Percentiles rank a stretch among this genome's conserved stretches.
Evolutionary conservation across 2,797 vertebrate species (phyloP).

Genomic region (Ambastaia sidthimunki): DNA sequence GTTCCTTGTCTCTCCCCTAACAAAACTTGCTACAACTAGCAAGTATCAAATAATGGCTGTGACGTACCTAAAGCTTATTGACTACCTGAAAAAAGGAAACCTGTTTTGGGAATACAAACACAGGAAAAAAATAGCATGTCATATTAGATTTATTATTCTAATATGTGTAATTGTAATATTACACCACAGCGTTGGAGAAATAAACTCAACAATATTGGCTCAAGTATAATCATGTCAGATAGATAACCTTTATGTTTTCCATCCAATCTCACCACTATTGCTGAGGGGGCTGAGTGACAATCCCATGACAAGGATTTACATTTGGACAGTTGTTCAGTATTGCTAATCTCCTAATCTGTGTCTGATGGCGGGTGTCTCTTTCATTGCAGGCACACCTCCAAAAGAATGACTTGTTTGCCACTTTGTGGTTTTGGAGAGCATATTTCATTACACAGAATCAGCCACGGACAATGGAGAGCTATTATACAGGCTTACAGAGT

Average conservation of each 20-base stretch:
- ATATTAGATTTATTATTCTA: background rate
- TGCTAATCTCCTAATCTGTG: conserved; percentile 48
- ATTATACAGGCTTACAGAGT: conserved; percentile 43
- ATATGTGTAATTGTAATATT: no score
- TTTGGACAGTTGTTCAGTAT: conserved; percentile 46
- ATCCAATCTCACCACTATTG: conserved; percentile 1
- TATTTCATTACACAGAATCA: conserved; percentile 47
- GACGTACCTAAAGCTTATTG: background rate
- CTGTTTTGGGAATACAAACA: background rate
- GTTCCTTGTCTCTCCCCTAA: background rate
- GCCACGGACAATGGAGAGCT: conserved; percentile 42
- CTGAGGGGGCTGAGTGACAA: background rate
- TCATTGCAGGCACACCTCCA: conserved; percentile 39
- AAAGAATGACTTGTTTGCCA: conserved; percentile 39
- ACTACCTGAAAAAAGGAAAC: background rate
- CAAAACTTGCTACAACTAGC: background rate
- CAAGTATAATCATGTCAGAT: conserved; percentile 2
- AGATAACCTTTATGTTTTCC: background rate
- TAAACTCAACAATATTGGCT: background rate
- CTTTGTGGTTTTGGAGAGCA: conserved; percentile 47
- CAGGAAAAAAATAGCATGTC: background rate
- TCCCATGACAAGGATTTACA: conserved; percentile 40
- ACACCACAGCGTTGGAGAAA: background rate
- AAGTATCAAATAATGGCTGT: background rate
- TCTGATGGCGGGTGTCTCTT: conserved; percentile 52